Conservation (phyloP, 2,113 vertebrate species). For the Australoheros scitulus region DNA sequence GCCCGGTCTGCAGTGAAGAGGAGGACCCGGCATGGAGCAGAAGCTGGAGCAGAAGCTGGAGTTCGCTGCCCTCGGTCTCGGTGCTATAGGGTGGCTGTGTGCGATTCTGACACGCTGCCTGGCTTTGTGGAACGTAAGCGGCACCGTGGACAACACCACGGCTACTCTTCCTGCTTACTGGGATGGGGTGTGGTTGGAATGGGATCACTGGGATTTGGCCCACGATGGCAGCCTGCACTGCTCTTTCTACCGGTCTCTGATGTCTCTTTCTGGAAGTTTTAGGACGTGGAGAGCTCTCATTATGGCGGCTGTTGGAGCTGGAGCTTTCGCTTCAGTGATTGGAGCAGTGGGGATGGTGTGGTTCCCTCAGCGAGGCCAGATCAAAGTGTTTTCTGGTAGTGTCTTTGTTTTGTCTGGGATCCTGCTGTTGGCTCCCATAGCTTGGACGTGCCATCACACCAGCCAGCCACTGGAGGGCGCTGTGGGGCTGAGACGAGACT, state of each 20-base stretch:
- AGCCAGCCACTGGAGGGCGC: constrained; percentile 84
- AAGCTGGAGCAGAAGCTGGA: constrained; percentile 73
- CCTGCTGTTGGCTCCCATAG: constrained; percentile 82
- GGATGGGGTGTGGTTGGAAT: constrained; percentile 94
- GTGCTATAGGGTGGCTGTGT: constrained; percentile 72
- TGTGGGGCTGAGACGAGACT: constrained; percentile 78
- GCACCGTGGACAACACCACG: constrained; percentile 79
- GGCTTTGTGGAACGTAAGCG: constrained; percentile 89
- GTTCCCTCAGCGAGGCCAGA: constrained; percentile 70
- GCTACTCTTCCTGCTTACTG: constrained; percentile 86
- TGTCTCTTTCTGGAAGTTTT: constrained; percentile 84
- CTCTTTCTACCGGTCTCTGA: constrained; percentile 87
- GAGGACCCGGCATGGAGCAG: constrained; percentile 5
- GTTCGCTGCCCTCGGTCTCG: constrained; percentile 60
- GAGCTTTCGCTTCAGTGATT: constrained; percentile 73
- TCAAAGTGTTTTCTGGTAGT: constrained; percentile 78
- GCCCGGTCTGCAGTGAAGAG: constrained; percentile 29
- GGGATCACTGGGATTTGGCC: constrained; percentile 86
- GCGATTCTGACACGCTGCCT: constrained; percentile 83
- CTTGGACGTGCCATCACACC: constrained; percentile 86
- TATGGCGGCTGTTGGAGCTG: constrained; percentile 76
- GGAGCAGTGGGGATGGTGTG: constrained; percentile 78
- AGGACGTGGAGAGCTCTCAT: constrained; percentile 86
- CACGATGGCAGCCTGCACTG: constrained; percentile 88
- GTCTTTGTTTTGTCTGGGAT: constrained; percentile 81